A percentile compares a stretch with the other conserved stretches of the same genome.
Conservation (phyloP, 2,888 invertebrate genomes). For the Chouioia cunea region DNA sequence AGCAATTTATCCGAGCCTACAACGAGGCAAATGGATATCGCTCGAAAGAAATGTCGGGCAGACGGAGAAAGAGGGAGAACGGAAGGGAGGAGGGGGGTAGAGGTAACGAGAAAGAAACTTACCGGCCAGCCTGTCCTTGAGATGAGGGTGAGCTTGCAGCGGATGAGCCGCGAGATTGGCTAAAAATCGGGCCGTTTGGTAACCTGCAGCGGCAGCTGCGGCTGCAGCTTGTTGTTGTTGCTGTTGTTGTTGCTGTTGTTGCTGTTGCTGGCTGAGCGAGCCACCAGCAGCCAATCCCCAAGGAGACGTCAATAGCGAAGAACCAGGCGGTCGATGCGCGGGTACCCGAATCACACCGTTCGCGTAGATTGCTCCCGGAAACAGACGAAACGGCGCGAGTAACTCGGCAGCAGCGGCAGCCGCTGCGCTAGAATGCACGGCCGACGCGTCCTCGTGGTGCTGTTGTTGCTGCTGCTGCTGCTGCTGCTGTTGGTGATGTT, state of each 20-base stretch:
- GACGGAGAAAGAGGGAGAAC: slow-evolving; percentile 36
- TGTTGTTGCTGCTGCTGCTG: slow-evolving; percentile 36
- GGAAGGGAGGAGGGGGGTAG: slow-evolving; percentile 52
- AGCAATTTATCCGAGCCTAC: too few relatives aligned
- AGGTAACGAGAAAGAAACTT: slow-evolving; percentile 40
- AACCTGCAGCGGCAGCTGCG: slow-evolving; percentile 60
- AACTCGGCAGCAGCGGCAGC: slow-evolving; percentile 49
- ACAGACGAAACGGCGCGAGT: slow-evolving; percentile 57
- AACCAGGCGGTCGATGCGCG: slow-evolving; percentile 80
- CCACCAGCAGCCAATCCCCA: slow-evolving; percentile 62
- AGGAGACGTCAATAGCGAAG: slow-evolving; percentile 62
- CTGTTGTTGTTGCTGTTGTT: slow-evolving; percentile 55
- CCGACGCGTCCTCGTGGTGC: slow-evolving; percentile 55
- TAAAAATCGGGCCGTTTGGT: slow-evolving; percentile 64
- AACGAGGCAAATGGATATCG: too few relatives aligned
- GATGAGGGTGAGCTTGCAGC: slow-evolving; percentile 65
- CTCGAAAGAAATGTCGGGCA: too few relatives aligned
- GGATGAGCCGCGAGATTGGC: slow-evolving; percentile 67
- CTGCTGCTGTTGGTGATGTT: background rate
- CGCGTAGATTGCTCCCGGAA: slow-evolving; percentile 66
- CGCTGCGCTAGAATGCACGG: too few relatives aligned
- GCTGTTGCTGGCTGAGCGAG: slow-evolving; percentile 59
- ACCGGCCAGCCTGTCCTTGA: slow-evolving; percentile 66
- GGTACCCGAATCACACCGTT: slow-evolving; percentile 83
- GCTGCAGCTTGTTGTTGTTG: slow-evolving; percentile 61